These are phyloP conservation scores for Dolomedes plantarius DNA, from an alignment of 2,888 invertebrate genomes.

Conservation along the genomic window DNA sequence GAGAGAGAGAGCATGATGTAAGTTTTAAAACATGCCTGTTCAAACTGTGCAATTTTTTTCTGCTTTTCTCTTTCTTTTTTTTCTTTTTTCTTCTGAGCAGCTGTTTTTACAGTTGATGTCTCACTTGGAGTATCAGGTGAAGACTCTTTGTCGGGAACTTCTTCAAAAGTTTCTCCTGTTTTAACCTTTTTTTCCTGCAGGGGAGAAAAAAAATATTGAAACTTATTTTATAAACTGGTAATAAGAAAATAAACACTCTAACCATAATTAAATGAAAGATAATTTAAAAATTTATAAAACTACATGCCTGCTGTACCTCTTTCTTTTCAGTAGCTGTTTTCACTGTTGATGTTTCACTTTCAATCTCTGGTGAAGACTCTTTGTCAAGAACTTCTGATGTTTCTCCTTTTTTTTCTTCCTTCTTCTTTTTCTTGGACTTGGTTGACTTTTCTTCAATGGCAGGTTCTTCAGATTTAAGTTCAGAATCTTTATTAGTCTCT, in stretches of 20 bases:
- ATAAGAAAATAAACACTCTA: no score
- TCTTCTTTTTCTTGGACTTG: conserved; percentile 78
- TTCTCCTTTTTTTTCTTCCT: background rate
- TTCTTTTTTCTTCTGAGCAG: conserved; percentile 85
- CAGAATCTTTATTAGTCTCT: background rate
- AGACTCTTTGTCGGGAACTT: conserved; percentile 27
- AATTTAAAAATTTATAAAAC: no score
- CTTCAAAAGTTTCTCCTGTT: conserved; percentile 3
- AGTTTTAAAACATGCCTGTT: conserved; percentile 77
- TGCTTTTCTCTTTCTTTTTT: conserved; percentile 85
- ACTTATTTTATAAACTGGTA: no score
- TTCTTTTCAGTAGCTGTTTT: conserved; percentile 80
- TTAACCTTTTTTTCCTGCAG: no score
- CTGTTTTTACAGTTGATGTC: conserved; percentile 64
- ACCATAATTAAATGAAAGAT: no score
- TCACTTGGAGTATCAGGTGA: conserved; percentile 30
- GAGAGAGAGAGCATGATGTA: no score
- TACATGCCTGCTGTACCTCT: conserved; percentile 83
- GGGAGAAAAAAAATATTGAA: no score
- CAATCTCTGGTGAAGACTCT: conserved; percentile 11
- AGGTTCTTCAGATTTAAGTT: background rate
- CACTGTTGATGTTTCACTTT: conserved; percentile 49
- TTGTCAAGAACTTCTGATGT: conserved; percentile 27
- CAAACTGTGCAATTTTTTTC: conserved; percentile 84
- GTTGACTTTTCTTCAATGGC: conserved; percentile 85